phyloP scores from a whole-genome alignment of 2,888 invertebrate genomes.

The Nephrotoma guestfalica region DNA sequence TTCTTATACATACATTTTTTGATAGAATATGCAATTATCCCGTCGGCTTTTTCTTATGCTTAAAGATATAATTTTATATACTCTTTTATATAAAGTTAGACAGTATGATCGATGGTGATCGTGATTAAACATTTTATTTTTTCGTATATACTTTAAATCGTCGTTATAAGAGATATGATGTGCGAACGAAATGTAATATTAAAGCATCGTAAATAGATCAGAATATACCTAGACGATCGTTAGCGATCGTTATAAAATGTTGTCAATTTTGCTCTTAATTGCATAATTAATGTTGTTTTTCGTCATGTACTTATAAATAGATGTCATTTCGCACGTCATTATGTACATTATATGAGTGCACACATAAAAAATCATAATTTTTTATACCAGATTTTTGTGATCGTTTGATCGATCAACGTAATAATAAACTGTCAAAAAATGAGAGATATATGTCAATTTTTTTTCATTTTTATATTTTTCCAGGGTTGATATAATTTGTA shows the following conservation, averaged over 20 bases:
- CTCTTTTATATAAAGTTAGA: not conserved
- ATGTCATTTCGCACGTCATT: not conserved
- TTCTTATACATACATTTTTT: not conserved
- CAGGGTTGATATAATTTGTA: not conserved
- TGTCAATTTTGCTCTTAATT: not conserved
- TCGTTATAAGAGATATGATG: not conserved
- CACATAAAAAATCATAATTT: not conserved
- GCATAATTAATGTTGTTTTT: not conserved
- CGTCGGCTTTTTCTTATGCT: not conserved
- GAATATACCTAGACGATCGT: not conserved
- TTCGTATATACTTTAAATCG: not conserved
- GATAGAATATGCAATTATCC: not conserved
- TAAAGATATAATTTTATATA: not conserved
- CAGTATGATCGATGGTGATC: not conserved
- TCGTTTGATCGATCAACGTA: not conserved
- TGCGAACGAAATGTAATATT: not conserved
- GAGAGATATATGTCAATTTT: not conserved
- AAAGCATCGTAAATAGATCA: not conserved
- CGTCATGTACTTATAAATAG: not conserved
- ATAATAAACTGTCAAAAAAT: not conserved
- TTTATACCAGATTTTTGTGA: not conserved
- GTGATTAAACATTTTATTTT: not conserved
- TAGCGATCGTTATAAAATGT: not conserved
- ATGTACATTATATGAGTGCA: not conserved
- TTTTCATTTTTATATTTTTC: not conserved